Evolutionary conservation across 2,797 vertebrate species (phyloP).

Genomic region (Pelodytes ibericus): DNA sequence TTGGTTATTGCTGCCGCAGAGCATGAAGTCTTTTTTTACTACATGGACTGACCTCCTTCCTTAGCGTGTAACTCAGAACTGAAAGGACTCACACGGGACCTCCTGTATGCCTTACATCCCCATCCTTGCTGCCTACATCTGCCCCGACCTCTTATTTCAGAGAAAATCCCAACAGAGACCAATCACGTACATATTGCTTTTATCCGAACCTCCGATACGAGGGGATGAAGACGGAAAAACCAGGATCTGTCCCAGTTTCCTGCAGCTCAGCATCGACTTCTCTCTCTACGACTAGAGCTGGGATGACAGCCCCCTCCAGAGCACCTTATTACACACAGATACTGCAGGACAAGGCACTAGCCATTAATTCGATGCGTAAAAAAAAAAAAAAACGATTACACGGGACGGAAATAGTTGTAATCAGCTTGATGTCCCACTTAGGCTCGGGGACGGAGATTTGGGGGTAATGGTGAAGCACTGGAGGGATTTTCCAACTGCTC

Average conservation of each 20-base stretch:
- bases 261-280: background rate
- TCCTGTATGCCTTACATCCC: background rate
- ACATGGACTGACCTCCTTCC: background rate
- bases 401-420: background rate
- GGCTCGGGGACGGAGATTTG: constrained; percentile 28
- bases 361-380: background rate
- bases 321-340: background rate
- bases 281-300: background rate
- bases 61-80: background rate
- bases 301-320: background rate
- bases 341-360: background rate
- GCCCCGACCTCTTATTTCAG: constrained; percentile 6
- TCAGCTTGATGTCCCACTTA: constrained; percentile 58
- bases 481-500: constrained; percentile 52
- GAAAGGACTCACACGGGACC: background rate
- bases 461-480: constrained; percentile 57
- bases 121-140: background rate
- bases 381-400: background rate
- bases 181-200: constrained; percentile 17
- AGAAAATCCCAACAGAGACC: constrained; percentile 18
- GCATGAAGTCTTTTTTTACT: background rate
- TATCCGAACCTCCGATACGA: background rate
- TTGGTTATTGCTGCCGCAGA: too few relatives aligned
- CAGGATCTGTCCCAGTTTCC: background rate
- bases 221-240: too few relatives aligned